phyloP scores from a whole-genome alignment of 2,797 vertebrate genomes.

The Amblyopsis hoosieri region DNA sequence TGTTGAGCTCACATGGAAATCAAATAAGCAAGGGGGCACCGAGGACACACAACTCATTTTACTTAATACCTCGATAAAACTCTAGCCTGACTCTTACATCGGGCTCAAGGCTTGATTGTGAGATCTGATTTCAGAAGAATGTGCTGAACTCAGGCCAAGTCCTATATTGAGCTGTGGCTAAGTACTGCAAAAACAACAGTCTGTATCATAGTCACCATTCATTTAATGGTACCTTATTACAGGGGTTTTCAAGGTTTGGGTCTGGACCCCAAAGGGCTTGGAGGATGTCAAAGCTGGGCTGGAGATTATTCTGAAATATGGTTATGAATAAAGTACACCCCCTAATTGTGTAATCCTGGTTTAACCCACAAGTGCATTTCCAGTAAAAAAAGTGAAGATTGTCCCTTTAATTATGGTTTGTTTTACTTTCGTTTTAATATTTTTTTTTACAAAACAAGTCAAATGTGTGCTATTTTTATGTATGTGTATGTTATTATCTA shows the following conservation, averaged over 20 bases:
- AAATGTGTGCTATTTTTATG: too few species aligned
- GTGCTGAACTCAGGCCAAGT: slow-evolving; percentile 36
- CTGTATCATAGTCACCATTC: slow-evolving; percentile 15
- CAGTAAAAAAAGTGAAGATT: too few species aligned
- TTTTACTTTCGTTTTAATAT: too few species aligned
- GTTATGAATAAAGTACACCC: too few species aligned
- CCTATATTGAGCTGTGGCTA: slow-evolving; percentile 11
- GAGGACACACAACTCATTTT: slow-evolving; percentile 69
- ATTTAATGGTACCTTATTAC: slow-evolving; percentile 8
- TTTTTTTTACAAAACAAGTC: too few species aligned
- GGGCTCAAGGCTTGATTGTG: slow-evolving; percentile 48
- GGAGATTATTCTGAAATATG: too few species aligned
- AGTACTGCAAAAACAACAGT: slow-evolving; percentile 22
- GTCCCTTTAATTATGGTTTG: too few species aligned
- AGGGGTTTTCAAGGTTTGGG: background rate
- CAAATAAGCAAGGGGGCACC: slow-evolving; percentile 66
- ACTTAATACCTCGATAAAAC: slow-evolving; percentile 70
- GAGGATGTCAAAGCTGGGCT: too few species aligned
- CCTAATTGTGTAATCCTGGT: too few species aligned
- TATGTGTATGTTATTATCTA: background rate
- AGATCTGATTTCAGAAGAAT: slow-evolving; percentile 57
- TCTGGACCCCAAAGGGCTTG: too few species aligned
- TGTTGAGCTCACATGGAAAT: slow-evolving; percentile 56
- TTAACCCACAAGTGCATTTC: too few species aligned
- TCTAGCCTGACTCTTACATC: slow-evolving; percentile 36